These are phyloP conservation scores for Magallana nippona DNA, from an alignment of 2,888 invertebrate species.

Conservation along the genomic window DNA sequence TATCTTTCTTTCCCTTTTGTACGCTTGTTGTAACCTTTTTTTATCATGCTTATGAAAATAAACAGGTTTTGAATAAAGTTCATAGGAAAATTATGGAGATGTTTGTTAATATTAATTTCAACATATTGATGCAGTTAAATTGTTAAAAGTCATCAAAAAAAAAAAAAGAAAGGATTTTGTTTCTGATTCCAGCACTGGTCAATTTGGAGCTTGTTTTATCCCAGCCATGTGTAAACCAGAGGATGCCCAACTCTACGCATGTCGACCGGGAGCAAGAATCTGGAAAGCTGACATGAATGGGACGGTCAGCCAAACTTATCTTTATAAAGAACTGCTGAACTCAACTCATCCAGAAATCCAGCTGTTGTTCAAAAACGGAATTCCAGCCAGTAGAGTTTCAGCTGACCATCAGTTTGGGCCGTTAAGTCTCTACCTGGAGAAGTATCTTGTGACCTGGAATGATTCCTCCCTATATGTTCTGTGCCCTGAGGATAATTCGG, in stretches of 20 bases:
- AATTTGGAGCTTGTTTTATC: constrained; percentile 85
- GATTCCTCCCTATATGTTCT: constrained; percentile 87
- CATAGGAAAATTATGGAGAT: too few relatives aligned
- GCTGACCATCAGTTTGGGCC: constrained; percentile 83
- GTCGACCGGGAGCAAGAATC: constrained; percentile 90
- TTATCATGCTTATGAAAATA: too few relatives aligned
- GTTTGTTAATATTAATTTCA: too few relatives aligned
- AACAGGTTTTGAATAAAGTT: too few relatives aligned
- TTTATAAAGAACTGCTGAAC: constrained; percentile 85
- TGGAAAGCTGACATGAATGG: constrained; percentile 90
- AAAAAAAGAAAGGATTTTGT: too few relatives aligned
- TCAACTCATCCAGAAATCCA: constrained; percentile 62
- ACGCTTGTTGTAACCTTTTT: too few relatives aligned
- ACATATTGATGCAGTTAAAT: too few relatives aligned
- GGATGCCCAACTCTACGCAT: constrained; percentile 85
- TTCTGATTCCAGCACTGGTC: constrained; percentile 82
- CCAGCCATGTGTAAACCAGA: constrained; percentile 82
- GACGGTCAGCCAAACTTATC: constrained; percentile 89
- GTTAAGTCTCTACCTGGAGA: constrained; percentile 86
- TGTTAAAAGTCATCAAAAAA: too few relatives aligned
- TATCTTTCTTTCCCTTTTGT: too few relatives aligned
- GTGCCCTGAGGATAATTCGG: constrained; percentile 85
- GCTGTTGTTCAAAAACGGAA: constrained; percentile 68
- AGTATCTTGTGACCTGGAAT: constrained; percentile 88
- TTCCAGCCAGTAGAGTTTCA: constrained; percentile 40